Base-by-base conservation (phyloP, 2,888 invertebrate genomes). In the Merodon equestris region DNA sequence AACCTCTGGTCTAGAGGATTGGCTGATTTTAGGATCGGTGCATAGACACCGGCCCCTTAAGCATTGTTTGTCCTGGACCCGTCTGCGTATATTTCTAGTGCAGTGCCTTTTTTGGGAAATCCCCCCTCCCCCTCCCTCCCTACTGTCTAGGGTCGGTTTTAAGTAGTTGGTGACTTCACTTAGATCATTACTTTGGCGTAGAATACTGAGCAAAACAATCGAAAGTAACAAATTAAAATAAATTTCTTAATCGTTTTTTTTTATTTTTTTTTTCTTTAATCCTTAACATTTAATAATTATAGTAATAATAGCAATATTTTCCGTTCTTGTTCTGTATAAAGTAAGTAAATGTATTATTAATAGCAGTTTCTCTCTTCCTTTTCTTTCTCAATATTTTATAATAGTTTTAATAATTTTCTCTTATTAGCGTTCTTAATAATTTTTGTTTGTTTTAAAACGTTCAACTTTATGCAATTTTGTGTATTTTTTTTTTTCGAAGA, bases 231-330 rank as follows among this genome's bases (percentile, higher is more conserved):
- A 7, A 27, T 27, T 27, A 27, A 27, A 27, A 27, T 19, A 5
- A 17, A 64, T 64, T 72, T 58, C 58, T 19, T 63, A 63, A 68
- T 68, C 53, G 19, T 5, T 51, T 61, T 68, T 58, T 67, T 54
- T 66, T 72, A 42, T 77, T 72, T 50, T 79, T 79, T 57, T 64
- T 79, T 79, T 79, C 63, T 79, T 64, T 70, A 79, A 79, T 70
- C 56, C 74, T 79, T 79, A 79, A 79, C 74, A 70, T 74, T 44
- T 79, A 70, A 60, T 74, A 79, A 74, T 74, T 74, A 79, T 74
- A 79, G 57, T 79, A 68, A 70, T 60, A 79, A 67, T 73, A 73
- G 68, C 73, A 73, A n/a, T n/a, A n/a, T n/a, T 68, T 71, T 63
- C 18, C 50, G 45, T 57, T 51, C 48, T 67, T 66, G 51, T 60